Evolutionary conservation across 2,888 invertebrate species (phyloP), one percentile per base, ranked within the genome.

Genomic region (Drosophila melanosoma): DNA sequence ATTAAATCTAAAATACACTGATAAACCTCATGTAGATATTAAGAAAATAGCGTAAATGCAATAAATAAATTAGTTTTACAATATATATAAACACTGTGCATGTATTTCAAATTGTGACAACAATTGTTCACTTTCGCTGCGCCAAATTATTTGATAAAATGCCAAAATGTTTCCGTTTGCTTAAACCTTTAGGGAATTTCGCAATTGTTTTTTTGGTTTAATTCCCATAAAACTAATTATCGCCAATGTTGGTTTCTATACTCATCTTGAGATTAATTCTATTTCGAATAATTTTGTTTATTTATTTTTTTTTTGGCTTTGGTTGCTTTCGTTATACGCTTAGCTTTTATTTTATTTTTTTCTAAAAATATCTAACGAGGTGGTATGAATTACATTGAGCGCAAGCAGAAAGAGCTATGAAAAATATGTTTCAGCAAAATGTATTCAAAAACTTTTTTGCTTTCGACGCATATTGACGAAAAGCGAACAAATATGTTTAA

Each of bases 231-330:
- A 71, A 58, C 82, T 87, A 85, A 89, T 89, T 85, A 88, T 72
- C 86, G 77, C 80, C 57, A 65, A 17, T 64, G 81, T 61, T 68
- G 57, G 45, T 61, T 60, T 38, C 62, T 63, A 59, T 70, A 49
- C 48, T 64, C 54, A 68, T 78, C 78, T 76, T 70, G 57, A 82
- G 74, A 87, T 90, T 79, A 83, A 90, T 83, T 89, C 85, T 74
- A 71, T 88, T 81, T 80, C 72, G 83, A 89, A 90, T 89, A 69
- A 85, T 89, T 82, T 90, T 89, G 89, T 90, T 86, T 90, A 90
- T 90, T 84, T 89, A 61, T 26, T 26, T 81, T 90, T 77, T 29
- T 57, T 58, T 54, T 53, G 66, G 48, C 26, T 59, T 63, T 54
- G 40, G 23, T 51, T 52, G 53, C 58, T 67, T 69, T 67, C 75